Evolutionary conservation across 2,113 vertebrate species (phyloP).

Genomic region (Alligator mississippiensis): DNA sequence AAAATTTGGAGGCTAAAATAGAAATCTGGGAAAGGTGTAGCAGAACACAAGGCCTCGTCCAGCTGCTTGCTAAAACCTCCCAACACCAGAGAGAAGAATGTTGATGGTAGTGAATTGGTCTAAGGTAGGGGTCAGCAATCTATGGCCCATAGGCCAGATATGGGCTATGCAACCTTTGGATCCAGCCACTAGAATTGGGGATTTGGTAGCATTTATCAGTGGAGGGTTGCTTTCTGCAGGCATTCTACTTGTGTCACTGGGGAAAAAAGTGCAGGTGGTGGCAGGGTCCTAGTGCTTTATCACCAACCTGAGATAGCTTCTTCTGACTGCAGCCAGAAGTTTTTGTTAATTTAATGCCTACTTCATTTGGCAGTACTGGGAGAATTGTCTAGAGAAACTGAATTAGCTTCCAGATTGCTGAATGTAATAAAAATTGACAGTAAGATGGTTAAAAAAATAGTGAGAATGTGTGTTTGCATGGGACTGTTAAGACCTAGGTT

Average conservation of each 20-base stretch:
- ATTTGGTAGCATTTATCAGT: no score
- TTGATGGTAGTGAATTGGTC: background rate
- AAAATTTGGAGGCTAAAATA: background rate
- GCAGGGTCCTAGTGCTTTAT: no score
- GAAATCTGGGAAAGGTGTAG: background rate
- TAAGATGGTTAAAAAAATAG: background rate
- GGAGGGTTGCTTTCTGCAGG: no score
- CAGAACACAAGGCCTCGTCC: background rate
- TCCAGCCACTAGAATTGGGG: no score
- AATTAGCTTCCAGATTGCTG: background rate
- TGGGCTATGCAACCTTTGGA: no score
- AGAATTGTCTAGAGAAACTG: background rate
- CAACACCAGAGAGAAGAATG: background rate
- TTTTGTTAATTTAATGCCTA: background rate
- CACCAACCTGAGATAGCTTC: no score
- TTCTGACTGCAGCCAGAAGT: background rate
- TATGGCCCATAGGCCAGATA: no score
- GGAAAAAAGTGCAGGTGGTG: no score
- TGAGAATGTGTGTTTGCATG: background rate
- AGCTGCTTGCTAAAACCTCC: background rate
- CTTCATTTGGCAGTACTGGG: background rate
- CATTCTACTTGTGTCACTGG: no score
- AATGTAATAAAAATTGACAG: rapidly evolving
- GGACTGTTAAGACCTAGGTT: background rate
- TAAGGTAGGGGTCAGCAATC: no score